phyloP scores from a whole-genome alignment of 2,888 invertebrate species.

The Acanthococcus lagerstroemiae region DNA sequence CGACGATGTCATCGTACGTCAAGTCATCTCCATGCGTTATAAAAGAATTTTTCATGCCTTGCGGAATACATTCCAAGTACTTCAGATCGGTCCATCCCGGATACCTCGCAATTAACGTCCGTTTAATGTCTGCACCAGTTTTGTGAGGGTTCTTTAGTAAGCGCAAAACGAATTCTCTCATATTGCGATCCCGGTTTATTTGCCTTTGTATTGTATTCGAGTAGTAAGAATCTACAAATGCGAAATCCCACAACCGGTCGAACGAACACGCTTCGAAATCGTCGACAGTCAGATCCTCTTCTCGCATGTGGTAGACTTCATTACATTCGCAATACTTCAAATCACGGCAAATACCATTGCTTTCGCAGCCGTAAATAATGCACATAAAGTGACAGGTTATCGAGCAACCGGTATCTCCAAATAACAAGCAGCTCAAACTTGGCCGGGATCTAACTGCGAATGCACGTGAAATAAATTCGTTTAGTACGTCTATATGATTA shows the following conservation, averaged over 20 bases:
- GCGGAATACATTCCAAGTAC: background rate
- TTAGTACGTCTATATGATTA: background rate
- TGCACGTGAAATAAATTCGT: background rate
- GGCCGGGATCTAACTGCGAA: background rate
- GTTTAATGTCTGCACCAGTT: background rate
- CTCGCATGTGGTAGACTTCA: background rate
- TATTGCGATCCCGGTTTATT: background rate
- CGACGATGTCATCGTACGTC: background rate
- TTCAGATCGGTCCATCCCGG: background rate
- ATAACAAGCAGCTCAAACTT: background rate
- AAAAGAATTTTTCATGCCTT: background rate
- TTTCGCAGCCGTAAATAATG: background rate
- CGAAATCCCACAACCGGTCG: background rate
- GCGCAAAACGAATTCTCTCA: background rate
- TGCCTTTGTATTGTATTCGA: background rate
- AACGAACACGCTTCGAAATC: background rate
- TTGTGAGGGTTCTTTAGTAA: background rate
- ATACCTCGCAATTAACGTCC: background rate
- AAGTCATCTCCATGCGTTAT: background rate
- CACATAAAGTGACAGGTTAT: background rate
- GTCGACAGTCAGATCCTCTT: background rate
- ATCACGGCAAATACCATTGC: background rate
- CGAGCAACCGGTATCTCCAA: background rate
- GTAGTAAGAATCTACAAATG: background rate
- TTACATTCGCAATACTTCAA: background rate